A percentile compares a stretch with the other conserved stretches of the same genome.
Conservation (phyloP, 1,140 invertebrate species). For the Tetramorium alpestre region DNA sequence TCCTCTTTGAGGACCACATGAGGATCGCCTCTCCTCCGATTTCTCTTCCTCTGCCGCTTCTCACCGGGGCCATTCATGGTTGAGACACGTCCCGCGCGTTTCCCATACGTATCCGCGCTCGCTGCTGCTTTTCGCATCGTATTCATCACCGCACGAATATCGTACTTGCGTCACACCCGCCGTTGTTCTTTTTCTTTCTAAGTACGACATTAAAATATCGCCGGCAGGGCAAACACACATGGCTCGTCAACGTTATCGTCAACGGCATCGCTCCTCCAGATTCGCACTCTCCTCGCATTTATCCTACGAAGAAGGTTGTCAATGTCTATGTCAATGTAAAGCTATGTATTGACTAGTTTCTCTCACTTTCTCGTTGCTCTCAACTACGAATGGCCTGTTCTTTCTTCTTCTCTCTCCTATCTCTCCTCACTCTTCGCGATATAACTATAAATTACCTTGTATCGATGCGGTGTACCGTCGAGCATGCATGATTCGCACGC, state of each 20-base stretch:
- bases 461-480: conserved; percentile 37
- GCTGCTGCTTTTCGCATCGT: background rate
- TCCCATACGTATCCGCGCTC: background rate
- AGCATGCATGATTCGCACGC: background rate
- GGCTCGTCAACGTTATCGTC: conserved; percentile 30
- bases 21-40: background rate
- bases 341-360: conserved; percentile 86
- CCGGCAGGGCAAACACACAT: conserved; percentile 30
- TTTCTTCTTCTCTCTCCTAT: conserved; percentile 1
- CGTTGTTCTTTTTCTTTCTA: conserved; percentile 29
- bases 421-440: conserved; percentile 43
- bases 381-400: conserved; percentile 72
- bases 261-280: conserved; percentile 50
- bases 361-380: conserved; percentile 72
- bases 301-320: conserved; percentile 75
- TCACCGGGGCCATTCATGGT: conserved; percentile 69
- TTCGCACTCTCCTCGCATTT: conserved; percentile 64
- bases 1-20: background rate
- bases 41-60: background rate
- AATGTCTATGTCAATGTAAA: conserved; percentile 83
- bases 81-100: conserved; percentile 56
- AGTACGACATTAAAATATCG: conserved; percentile 63
- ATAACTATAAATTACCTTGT: conserved; percentile 41
- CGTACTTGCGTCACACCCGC: background rate
- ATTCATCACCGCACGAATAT: background rate